Base-by-base conservation (phyloP, 1,140 invertebrate species). In the Aphaenogaster ashmeadi region DNA sequence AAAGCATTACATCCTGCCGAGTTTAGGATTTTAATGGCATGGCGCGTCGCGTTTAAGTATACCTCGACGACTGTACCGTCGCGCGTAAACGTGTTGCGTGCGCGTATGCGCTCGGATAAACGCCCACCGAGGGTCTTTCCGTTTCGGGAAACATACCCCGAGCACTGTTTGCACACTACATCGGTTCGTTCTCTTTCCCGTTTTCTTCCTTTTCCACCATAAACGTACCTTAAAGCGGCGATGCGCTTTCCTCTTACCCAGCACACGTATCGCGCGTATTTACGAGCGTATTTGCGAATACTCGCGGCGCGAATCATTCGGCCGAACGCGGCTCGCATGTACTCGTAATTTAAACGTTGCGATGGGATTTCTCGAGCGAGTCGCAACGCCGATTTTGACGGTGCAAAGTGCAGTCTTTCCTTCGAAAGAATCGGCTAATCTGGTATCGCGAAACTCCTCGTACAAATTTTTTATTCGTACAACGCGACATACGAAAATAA, bases 141-240 rank as follows among this genome's bases (percentile, higher is more conserved):
- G 93, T 94, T 94, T 94, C 93, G 93, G 92, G 90, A 94, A 94
- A 93, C 94, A 94, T 92, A 92, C 62, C 91, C 89, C 90, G 86
- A 87, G 88, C 85, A 90, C 89, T 90, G 91, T 92, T 93, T 93
- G 90, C 88, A 90, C 89, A 91, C 79, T 91, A 86, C 92, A 93
- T 93, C 91, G 90, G 94, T 93, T 92, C 88, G 89, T 89, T 92
- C 92, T 92, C 80, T 90, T 86, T 87, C 81, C 84, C 75, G 74
- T 91, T 81, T 72, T 88, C 66, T 64, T 91, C 54, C 79, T 90
- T 84, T 60, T 87, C 86, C 78, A 15, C 79, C 87, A 66, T 38
- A 50, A 81, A 81, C 75, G 84, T 41, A 81, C 47, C 56, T 89
- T 90, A 81, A 90, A 90, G 84, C 84, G 18, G 58, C 88, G 36